phyloP scores from a whole-genome alignment of 2,888 invertebrate genomes.

The Melitaea athalia region DNA sequence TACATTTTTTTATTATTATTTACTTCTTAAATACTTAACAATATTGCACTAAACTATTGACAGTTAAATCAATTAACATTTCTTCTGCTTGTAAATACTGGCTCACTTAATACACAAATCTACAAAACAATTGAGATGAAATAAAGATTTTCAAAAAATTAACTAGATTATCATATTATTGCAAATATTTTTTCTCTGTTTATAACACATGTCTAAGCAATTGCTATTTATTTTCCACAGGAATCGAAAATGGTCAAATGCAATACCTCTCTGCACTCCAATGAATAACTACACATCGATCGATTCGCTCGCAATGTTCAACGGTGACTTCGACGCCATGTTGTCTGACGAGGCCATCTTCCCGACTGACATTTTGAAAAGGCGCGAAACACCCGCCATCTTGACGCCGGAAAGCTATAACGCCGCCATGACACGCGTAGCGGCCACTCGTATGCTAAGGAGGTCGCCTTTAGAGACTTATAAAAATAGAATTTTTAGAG shows the following conservation, averaged over 20 bases:
- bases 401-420: slow-evolving; percentile 73
- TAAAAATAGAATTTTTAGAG: slow-evolving; percentile 69
- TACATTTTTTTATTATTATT: slow-evolving; percentile 29
- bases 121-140: background rate
- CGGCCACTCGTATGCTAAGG: slow-evolving; percentile 61
- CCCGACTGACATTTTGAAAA: slow-evolving; percentile 63
- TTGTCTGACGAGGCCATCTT: slow-evolving; percentile 63
- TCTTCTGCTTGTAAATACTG: background rate
- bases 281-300: slow-evolving; percentile 67
- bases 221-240: slow-evolving; percentile 57
- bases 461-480: slow-evolving; percentile 68
- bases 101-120: background rate
- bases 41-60: background rate
- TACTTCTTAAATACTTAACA: background rate
- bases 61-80: background rate
- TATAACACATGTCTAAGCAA: slow-evolving; percentile 7
- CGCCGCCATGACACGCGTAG: slow-evolving; percentile 70
- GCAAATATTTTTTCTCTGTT: background rate
- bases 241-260: slow-evolving; percentile 93
- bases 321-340: slow-evolving; percentile 75
- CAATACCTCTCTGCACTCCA: slow-evolving; percentile 88
- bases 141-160: background rate
- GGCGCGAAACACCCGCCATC: slow-evolving; percentile 72
- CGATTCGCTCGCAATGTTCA: slow-evolving; percentile 70
- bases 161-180: background rate